These are phyloP conservation scores for Anarhynchus alexandrinus DNA, from an alignment of 2,113 vertebrate species.

Conservation along the genomic window DNA sequence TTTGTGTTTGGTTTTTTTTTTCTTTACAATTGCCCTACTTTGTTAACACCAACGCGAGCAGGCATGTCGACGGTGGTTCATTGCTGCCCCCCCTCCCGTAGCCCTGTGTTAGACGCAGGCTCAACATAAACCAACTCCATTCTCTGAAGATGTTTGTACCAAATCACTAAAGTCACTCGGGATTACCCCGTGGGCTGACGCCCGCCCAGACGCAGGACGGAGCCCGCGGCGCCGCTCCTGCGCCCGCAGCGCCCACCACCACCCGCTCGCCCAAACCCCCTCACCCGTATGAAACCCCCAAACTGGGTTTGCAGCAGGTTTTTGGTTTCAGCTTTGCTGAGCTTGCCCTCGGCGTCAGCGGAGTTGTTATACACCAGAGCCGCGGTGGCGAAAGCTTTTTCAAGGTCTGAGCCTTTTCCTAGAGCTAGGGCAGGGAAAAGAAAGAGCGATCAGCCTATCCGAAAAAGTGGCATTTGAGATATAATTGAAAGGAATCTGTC, in stretches of 20 bases:
- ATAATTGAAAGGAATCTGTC: not conserved
- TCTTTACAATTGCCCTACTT: too few species aligned
- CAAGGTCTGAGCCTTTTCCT: slow-evolving; percentile 73
- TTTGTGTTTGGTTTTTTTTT: not conserved
- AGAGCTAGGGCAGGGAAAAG: slow-evolving; percentile 46
- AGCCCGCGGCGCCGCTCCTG: not conserved
- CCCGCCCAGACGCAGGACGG: not conserved
- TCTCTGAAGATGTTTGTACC: not conserved
- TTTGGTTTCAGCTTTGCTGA: slow-evolving; percentile 72
- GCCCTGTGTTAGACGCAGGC: not conserved
- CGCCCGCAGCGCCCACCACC: not conserved
- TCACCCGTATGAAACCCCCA: slow-evolving; percentile 74
- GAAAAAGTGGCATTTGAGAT: not conserved
- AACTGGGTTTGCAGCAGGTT: slow-evolving; percentile 73
- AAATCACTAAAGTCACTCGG: not conserved
- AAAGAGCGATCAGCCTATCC: not conserved
- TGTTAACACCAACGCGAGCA: too few species aligned
- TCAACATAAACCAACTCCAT: not conserved
- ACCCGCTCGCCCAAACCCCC: not conserved
- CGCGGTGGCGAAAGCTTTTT: slow-evolving; percentile 72
- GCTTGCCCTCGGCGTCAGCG: slow-evolving; percentile 67
- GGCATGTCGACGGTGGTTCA: not conserved
- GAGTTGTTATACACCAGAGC: slow-evolving; percentile 72
- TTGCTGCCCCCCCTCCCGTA: not conserved
- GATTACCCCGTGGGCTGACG: not conserved